Evolutionary conservation across 1,140 invertebrate species (phyloP).

Genomic region (Euglossa dilemma): DNA sequence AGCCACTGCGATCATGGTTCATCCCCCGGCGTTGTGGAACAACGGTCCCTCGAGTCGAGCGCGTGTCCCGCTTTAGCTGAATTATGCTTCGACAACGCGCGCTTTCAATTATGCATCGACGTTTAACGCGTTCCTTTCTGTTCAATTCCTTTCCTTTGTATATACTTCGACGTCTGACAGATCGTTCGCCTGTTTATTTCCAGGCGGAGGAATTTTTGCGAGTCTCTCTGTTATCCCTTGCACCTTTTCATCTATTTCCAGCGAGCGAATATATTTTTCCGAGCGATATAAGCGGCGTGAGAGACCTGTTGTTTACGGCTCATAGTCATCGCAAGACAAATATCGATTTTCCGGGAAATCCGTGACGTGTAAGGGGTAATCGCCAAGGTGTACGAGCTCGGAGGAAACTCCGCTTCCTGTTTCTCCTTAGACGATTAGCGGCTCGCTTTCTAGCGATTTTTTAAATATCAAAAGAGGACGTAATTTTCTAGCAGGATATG

Average conservation of each 20-base stretch:
- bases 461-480: background rate
- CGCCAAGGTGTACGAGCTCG: background rate
- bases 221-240: background rate
- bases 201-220: too few species aligned
- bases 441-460: background rate
- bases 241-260: background rate
- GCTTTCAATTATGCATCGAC: too few species aligned
- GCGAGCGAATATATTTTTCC: background rate
- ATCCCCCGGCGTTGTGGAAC: background rate
- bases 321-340: background rate
- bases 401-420: background rate
- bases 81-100: background rate
- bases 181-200: too few species aligned
- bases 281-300: background rate
- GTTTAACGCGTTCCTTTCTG: too few species aligned
- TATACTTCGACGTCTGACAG: too few species aligned
- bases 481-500: background rate
- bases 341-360: slow-evolving; percentile 21
- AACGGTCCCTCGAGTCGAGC: background rate
- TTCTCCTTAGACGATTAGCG: background rate
- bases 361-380: background rate
- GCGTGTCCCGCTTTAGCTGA: background rate
- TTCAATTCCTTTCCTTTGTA: too few species aligned
- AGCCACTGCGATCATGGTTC: slow-evolving; percentile 19
- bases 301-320: background rate